These are phyloP conservation scores for Tretioscincus oriximinensis DNA, from an alignment of 2,113 vertebrate genomes.

Conservation along the genomic window DNA sequence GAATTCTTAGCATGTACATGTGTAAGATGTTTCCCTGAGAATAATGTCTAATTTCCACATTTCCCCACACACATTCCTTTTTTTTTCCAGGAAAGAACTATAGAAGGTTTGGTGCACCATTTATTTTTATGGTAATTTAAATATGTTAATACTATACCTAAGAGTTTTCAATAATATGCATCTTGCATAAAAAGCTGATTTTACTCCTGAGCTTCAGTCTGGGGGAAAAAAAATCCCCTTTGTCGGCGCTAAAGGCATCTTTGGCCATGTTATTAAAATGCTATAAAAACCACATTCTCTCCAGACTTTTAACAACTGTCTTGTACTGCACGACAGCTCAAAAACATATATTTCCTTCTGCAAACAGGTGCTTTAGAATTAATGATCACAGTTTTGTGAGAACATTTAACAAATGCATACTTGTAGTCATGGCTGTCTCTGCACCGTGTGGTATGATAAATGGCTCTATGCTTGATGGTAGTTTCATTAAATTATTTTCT, in stretches of 20 bases:
- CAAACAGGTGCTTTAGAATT: conserved; percentile 45
- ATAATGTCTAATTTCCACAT: conserved; percentile 58
- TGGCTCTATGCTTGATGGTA: neutral
- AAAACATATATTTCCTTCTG: conserved; percentile 32
- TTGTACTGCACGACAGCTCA: conserved; percentile 8
- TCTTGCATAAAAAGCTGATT: conserved; percentile 63
- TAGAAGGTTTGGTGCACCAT: conserved; percentile 64
- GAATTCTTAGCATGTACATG: conserved; percentile 66
- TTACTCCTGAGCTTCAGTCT: conserved; percentile 37
- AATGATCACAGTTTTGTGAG: conserved; percentile 35
- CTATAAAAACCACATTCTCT: conserved; percentile 48
- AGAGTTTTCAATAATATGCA: conserved; percentile 58
- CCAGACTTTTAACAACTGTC: conserved; percentile 51
- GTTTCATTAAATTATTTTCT: conserved; percentile 58
- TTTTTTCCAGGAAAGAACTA: conserved; percentile 31
- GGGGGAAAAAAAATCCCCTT: conserved; percentile 4
- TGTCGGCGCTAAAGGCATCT: conserved; percentile 30
- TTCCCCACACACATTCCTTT: neutral
- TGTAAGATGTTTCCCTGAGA: conserved; percentile 56
- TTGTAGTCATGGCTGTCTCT: neutral
- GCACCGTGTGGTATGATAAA: conserved; percentile 18
- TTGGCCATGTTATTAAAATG: conserved; percentile 48
- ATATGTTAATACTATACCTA: conserved; percentile 65
- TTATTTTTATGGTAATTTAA: conserved; percentile 71
- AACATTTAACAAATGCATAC: conserved; percentile 11